A percentile compares a stretch with the other conserved stretches of the same genome.
Evolutionary conservation across 2,888 invertebrate genomes (phyloP).

Genomic region (Drosophila aldrichi): DNA sequence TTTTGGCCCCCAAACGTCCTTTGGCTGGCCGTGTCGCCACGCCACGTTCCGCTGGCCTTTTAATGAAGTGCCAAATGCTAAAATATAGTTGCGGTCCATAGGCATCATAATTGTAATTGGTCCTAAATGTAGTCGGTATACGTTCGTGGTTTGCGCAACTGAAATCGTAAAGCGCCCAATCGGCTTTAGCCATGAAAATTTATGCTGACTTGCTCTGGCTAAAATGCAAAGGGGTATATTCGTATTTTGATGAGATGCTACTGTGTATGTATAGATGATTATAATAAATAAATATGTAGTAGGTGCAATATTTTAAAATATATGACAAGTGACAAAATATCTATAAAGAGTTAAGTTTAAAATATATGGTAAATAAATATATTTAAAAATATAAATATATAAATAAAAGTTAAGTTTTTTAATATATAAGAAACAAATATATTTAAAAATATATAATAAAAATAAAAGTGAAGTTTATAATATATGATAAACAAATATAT

Average conservation of each 20-base stretch:
- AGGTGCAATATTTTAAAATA: too few species aligned
- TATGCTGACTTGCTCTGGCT: background rate
- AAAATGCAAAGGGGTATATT: constrained; percentile 3
- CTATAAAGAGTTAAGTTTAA: too few species aligned
- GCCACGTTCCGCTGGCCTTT: background rate
- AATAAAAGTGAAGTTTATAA: too few species aligned
- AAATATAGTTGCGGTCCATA: constrained; percentile 63
- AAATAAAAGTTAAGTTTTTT: too few species aligned
- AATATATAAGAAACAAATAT: too few species aligned
- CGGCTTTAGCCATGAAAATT: constrained; percentile 30
- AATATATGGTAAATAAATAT: too few species aligned
- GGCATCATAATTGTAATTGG: constrained; percentile 52
- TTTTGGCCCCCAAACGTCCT: constrained; percentile 22
- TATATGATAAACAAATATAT: too few species aligned
- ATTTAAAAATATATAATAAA: too few species aligned
- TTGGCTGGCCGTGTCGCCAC: constrained; percentile 5
- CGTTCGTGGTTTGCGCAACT: constrained; percentile 4
- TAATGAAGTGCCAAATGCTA: constrained; percentile 59
- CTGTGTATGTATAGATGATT: too few species aligned
- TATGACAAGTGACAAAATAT: too few species aligned
- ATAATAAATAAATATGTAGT: too few species aligned
- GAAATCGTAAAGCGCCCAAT: constrained; percentile 36
- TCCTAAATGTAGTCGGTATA: constrained; percentile 14
- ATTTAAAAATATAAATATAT: too few species aligned
- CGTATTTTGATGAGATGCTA: background rate